These are phyloP conservation scores for Panurus biarmicus DNA, from an alignment of 2,113 vertebrate species.

Conservation along the genomic window DNA sequence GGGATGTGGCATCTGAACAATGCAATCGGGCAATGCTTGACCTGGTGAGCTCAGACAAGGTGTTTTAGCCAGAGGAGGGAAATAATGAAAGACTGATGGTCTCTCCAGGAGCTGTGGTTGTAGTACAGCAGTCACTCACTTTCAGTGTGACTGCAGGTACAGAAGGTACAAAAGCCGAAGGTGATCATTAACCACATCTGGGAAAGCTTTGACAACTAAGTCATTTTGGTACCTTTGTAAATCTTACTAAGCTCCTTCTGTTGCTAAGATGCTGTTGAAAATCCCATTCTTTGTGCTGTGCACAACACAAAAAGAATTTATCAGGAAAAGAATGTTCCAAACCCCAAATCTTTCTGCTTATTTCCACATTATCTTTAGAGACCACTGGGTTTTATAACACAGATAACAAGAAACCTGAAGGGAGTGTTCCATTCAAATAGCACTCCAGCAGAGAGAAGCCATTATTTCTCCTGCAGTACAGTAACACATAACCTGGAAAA, in stretches of 20 bases:
- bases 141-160: neutral
- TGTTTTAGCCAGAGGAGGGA: neutral
- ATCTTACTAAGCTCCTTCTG: neutral
- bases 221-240: neutral
- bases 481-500: neutral
- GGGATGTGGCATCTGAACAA: neutral
- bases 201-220: neutral
- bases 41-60: neutral
- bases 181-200: neutral
- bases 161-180: neutral
- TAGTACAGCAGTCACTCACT: neutral
- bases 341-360: neutral
- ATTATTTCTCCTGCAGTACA: neutral
- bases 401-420: neutral
- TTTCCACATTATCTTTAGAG: neutral
- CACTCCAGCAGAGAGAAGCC: neutral
- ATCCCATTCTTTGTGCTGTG: neutral
- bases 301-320: neutral
- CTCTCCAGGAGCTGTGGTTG: neutral
- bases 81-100: neutral
- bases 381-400: neutral
- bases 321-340: neutral
- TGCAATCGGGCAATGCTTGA: neutral
- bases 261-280: neutral
- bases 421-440: neutral